These are phyloP conservation scores for Ispidina lecontei DNA, from an alignment of 2,797 vertebrate species.

Conservation along the genomic window DNA sequence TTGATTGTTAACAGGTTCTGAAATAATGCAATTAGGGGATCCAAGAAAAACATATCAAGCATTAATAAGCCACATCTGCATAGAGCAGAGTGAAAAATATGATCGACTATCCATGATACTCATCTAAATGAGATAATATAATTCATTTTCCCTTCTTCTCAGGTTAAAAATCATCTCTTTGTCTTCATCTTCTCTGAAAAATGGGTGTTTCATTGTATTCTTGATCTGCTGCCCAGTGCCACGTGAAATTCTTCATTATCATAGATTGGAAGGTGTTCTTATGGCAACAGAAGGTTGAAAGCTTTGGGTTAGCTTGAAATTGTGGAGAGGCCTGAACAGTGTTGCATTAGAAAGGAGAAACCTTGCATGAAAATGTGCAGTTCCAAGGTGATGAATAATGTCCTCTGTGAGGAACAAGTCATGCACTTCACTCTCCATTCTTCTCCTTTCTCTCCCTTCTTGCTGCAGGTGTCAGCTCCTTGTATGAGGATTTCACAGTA, in stretches of 20 bases:
- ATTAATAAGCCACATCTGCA: constrained; percentile 76
- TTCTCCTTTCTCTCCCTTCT: not conserved
- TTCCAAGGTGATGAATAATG: not conserved
- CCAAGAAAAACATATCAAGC: constrained; percentile 69
- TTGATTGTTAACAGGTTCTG: constrained; percentile 84
- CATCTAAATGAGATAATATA: constrained; percentile 71
- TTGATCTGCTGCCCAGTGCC: not conserved
- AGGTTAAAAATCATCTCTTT: constrained; percentile 67
- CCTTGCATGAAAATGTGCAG: not conserved
- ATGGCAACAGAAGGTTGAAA: not conserved
- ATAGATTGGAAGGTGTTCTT: not conserved
- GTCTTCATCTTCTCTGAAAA: constrained; percentile 54
- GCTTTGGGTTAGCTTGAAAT: not conserved
- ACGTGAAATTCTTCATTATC: not conserved
- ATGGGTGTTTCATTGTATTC: constrained; percentile 24
- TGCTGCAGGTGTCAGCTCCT: not conserved
- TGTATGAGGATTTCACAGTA: not conserved
- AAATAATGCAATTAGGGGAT: constrained; percentile 79
- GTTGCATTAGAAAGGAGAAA: not conserved
- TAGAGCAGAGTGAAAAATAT: constrained; percentile 75
- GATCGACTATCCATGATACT: constrained; percentile 68
- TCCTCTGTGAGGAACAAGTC: not conserved
- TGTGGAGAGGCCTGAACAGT: not conserved
- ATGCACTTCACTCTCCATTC: not conserved
- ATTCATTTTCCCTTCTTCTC: constrained; percentile 75